Evolutionary conservation across 1,140 invertebrate genomes (phyloP).

Genomic region (Nixonia krombeini): DNA sequence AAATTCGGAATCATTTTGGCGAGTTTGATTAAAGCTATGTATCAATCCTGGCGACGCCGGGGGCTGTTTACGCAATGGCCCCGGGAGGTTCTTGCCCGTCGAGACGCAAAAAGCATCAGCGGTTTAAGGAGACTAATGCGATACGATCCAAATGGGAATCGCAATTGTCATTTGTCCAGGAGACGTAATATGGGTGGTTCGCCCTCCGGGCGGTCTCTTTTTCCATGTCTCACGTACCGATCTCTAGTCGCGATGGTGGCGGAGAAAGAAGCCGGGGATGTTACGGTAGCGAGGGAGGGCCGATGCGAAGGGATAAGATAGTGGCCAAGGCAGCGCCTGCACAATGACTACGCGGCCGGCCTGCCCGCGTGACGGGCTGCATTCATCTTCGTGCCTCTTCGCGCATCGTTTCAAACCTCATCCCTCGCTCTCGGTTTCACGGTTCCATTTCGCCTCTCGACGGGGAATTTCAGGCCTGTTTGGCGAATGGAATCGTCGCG

Average conservation of each 20-base stretch:
- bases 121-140: conserved; percentile 35
- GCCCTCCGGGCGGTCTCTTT: conserved; percentile 8
- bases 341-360: conserved; percentile 19
- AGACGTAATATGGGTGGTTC: conserved; percentile 38
- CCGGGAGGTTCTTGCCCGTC: no score
- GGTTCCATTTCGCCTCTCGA: conserved; percentile 4
- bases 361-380: conserved; percentile 16
- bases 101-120: background rate
- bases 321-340: conserved; percentile 1
- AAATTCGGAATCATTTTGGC: no score
- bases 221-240: conserved; percentile 1
- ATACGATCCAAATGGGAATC: conserved; percentile 31
- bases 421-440: conserved; percentile 29
- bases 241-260: conserved; percentile 15
- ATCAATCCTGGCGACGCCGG: background rate
- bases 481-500: conserved; percentile 36
- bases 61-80: no score
- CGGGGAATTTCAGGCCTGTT: conserved; percentile 39
- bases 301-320: conserved; percentile 16
- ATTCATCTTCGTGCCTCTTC: conserved; percentile 17
- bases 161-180: conserved; percentile 53
- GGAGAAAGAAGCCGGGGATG: conserved; percentile 19
- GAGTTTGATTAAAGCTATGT: background rate
- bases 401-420: conserved; percentile 43
- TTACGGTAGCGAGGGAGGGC: conserved; percentile 41